A percentile compares a stretch with the other conserved stretches of the same genome.
phyloP scores from a whole-genome alignment of 1,140 invertebrate species.

The Drosophila pseudoananassae region DNA sequence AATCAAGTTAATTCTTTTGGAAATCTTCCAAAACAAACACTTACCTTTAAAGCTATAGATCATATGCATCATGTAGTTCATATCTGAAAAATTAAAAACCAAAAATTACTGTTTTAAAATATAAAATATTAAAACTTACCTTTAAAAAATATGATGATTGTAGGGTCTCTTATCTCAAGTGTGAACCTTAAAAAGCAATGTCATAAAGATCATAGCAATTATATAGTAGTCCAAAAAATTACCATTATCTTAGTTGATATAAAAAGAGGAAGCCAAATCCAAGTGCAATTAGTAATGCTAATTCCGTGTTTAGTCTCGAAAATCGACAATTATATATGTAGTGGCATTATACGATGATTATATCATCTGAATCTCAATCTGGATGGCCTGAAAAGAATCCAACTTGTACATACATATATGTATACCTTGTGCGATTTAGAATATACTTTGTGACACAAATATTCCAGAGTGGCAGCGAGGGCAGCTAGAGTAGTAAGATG shows the following conservation, averaged over 20 bases:
- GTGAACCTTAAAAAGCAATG: background rate
- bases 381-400: background rate
- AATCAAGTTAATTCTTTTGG: background rate
- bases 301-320: conserved; percentile 23
- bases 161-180: no score
- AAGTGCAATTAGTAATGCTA: conserved; percentile 39
- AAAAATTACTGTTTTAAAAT: no score
- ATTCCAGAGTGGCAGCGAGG: background rate
- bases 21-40: conserved; percentile 2
- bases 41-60: background rate
- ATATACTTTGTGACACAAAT: background rate
- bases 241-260: conserved; percentile 4
- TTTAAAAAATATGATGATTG: no score
- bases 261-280: background rate
- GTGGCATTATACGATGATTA: conserved; percentile 27
- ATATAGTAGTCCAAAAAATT: conserved; percentile 18
- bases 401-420: background rate
- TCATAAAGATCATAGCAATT: conserved; percentile 22
- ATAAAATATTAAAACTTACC: no score
- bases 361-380: conserved; percentile 18
- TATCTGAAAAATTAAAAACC: no score
- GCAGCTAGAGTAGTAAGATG: background rate
- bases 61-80: no score
- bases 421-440: background rate
- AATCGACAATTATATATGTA: conserved; percentile 29